Evolutionary conservation across 2,888 invertebrate genomes (phyloP), one percentile per base, ranked within the genome.

Genomic region (Philopedon plagiatum): DNA sequence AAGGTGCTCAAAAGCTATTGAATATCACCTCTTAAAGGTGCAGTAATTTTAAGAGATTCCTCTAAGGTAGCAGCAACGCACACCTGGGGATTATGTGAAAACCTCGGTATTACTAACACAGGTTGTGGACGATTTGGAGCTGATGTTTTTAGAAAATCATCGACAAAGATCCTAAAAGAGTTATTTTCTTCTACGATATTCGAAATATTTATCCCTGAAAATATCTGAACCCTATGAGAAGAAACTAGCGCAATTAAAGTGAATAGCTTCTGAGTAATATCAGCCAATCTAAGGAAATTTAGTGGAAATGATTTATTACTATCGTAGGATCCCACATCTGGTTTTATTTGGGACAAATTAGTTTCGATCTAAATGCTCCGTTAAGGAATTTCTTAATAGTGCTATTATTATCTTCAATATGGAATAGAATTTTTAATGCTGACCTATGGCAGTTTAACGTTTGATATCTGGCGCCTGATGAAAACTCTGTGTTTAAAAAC

Each of bases 271-370:
- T 32, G 32, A 11, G 32, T 32, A 23, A 74, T 34, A 7, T 63
- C 34, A 58, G 63, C 66, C 23, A 74, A 62, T 9, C 41, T 29
- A 21, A 57, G 18, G n/a, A 13, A 57, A 3, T 56, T 21, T 32
- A 11, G 11, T 11, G 32, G 32, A 32, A 32, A 32, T 69, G 13
- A 44, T 29, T 11, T 54, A 9, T 37, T 34, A 75, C 69, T 21
- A 54, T 37, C 15, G 32, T 15, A 9, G 79, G 78, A 58, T 83
- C 77, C 80, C 81, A 82, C 0, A 71, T 80, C 11, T n/a, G 11
- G 37, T 78, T 68, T 65, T 81, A 77, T 67, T 67, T 74, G 7
- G 76, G 74, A 66, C 21, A 58, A 19, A 56, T 39, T 19, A 76
- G 78, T 60, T 73, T 76, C 57, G 76, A 32, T 13, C 66, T 75